Conservation (phyloP, 2,888 invertebrate genomes). For the Brachynemurus nebulosus region DNA sequence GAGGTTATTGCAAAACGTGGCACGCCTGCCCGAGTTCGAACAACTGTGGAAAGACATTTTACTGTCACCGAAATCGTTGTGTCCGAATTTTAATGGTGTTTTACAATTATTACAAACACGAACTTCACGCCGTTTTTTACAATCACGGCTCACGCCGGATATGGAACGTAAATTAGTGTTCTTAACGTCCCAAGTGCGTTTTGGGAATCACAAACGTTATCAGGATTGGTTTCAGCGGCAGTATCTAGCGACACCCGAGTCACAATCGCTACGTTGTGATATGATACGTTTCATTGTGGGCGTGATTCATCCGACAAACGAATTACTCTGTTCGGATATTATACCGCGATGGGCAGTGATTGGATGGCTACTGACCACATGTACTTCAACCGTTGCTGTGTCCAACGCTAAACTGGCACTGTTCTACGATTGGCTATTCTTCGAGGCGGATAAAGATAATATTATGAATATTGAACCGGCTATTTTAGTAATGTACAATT, state of each 20-base stretch:
- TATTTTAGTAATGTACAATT: conserved; percentile 86
- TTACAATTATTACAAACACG: conserved; percentile 66
- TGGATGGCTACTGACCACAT: conserved; percentile 84
- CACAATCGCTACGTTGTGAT: conserved; percentile 80
- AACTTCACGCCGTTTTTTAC: conserved; percentile 75
- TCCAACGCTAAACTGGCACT: conserved; percentile 83
- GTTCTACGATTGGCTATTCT: conserved; percentile 90
- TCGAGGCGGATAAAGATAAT: conserved; percentile 80
- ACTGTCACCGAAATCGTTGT: conserved; percentile 57
- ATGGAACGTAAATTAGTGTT: conserved; percentile 87
- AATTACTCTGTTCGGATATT: conserved; percentile 83
- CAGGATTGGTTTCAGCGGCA: conserved; percentile 92
- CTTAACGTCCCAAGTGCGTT: conserved; percentile 70
- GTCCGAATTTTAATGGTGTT: conserved; percentile 66
- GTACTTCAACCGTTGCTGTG: conserved; percentile 77
- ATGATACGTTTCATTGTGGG: conserved; percentile 88
- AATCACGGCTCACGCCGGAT: conserved; percentile 75
- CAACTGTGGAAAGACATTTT: conserved; percentile 78
- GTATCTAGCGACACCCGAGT: conserved; percentile 83
- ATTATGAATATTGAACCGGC: conserved; percentile 95
- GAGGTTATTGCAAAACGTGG: conserved; percentile 75
- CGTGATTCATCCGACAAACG: conserved; percentile 87
- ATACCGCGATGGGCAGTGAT: conserved; percentile 92
- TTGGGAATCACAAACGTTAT: conserved; percentile 83
- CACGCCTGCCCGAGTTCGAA: conserved; percentile 77